Conservation (phyloP, 1,140 invertebrate genomes). For the Drosophila carrolli region DNA sequence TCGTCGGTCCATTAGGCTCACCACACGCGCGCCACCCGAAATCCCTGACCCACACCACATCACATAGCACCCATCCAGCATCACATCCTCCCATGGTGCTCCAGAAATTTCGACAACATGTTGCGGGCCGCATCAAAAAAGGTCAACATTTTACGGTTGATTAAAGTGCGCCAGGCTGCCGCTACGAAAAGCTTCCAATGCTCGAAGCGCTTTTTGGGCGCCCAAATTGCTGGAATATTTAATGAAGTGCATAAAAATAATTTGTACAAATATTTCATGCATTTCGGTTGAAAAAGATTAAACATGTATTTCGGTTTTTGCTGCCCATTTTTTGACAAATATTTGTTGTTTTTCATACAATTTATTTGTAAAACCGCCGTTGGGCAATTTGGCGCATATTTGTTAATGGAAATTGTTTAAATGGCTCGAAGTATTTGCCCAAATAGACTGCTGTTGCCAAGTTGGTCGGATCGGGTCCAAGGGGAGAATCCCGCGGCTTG, state of each 20-base stretch:
- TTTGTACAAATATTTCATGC: slow-evolving; percentile 82
- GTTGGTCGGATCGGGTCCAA: slow-evolving; percentile 5
- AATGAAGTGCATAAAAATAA: slow-evolving; percentile 84
- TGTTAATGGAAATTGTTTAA: slow-evolving; percentile 83
- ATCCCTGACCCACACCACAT: slow-evolving; percentile 15
- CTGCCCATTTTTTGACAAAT: slow-evolving; percentile 73
- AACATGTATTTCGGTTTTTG: slow-evolving; percentile 44
- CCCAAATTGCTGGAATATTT: slow-evolving; percentile 80
- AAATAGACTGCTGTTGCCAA: slow-evolving; percentile 61
- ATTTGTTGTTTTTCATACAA: slow-evolving; percentile 55
- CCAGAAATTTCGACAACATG: slow-evolving; percentile 73
- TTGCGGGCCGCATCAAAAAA: slow-evolving; percentile 65
- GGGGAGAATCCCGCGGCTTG: slow-evolving; percentile 20
- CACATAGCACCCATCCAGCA: slow-evolving; percentile 6
- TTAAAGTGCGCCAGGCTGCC: slow-evolving; percentile 74
- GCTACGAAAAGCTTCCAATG: slow-evolving; percentile 2
- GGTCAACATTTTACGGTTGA: slow-evolving; percentile 83
- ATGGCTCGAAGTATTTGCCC: slow-evolving; percentile 76
- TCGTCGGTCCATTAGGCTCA: slow-evolving; percentile 64
- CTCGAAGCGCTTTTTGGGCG: slow-evolving; percentile 33
- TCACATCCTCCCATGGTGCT: not conserved
- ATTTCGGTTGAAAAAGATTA: slow-evolving; percentile 73
- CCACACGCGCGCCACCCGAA: slow-evolving; percentile 49
- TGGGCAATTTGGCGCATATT: slow-evolving; percentile 81
- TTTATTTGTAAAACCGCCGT: slow-evolving; percentile 81